Evolutionary conservation across 2,113 vertebrate genomes (phyloP).

Genomic region (Nothoprocta perdicaria): DNA sequence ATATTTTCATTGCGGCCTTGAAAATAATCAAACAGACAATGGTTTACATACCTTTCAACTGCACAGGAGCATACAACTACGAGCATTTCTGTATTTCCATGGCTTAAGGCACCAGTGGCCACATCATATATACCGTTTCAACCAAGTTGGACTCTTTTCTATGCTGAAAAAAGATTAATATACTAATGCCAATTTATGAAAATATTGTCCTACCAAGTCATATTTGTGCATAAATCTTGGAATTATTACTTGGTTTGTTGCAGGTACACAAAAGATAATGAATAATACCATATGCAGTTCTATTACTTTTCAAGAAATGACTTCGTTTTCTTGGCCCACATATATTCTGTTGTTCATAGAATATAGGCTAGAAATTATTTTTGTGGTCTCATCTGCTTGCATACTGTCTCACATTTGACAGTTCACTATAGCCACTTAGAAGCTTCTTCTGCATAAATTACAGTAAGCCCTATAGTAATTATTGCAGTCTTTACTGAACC

Average conservation of each 20-base stretch:
- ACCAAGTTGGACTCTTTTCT: conserved; percentile 1
- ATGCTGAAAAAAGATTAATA: not conserved
- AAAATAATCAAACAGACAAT: not conserved
- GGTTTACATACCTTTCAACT: not conserved
- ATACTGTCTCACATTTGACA: conserved; percentile 67
- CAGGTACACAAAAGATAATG: not conserved
- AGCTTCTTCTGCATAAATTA: conserved; percentile 66
- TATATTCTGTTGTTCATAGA: conserved; percentile 6
- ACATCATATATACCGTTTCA: not conserved
- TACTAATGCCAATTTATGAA: not conserved
- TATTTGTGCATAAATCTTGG: conserved; percentile 9
- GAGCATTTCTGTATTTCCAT: not conserved
- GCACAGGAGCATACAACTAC: not conserved
- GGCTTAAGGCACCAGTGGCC: not conserved
- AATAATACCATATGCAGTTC: conserved; percentile 31
- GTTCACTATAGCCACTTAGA: conserved; percentile 68
- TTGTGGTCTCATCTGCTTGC: conserved; percentile 61
- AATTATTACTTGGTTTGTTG: conserved; percentile 25
- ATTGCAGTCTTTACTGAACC: conserved; percentile 70
- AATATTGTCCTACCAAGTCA: conserved; percentile 8
- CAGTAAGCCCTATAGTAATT: conserved; percentile 66
- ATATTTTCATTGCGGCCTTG: not conserved
- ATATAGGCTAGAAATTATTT: conserved; percentile 60
- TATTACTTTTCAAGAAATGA: not conserved
- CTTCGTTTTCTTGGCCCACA: conserved; percentile 4